Conservation (phyloP, 1,140 invertebrate species). For the Ptiloglossa arizonensis region DNA sequence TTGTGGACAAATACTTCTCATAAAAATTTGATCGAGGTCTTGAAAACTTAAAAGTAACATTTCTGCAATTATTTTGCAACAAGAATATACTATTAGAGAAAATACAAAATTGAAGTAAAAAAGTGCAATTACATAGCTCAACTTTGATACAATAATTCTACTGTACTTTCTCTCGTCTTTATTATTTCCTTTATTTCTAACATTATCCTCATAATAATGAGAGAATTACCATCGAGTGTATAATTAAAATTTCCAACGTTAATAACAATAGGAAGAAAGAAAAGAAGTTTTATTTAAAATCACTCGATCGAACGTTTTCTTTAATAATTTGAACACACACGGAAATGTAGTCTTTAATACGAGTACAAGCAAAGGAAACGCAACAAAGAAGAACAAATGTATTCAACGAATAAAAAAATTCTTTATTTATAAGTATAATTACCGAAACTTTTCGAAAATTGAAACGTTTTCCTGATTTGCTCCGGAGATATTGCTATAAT, state of each 20-base stretch:
- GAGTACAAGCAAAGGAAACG: neutral
- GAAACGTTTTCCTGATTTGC: neutral
- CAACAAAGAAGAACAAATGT: too few relatives aligned
- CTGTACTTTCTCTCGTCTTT: conserved; percentile 29
- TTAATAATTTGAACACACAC: neutral
- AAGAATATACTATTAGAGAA: too few relatives aligned
- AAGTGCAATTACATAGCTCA: neutral
- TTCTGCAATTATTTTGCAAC: neutral
- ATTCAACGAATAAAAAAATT: neutral
- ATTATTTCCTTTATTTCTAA: conserved; percentile 4
- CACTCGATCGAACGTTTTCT: neutral
- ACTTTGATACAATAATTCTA: neutral
- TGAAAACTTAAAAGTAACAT: too few relatives aligned
- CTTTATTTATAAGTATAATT: neutral
- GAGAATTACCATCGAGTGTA: conserved; percentile 11
- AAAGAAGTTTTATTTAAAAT: neutral
- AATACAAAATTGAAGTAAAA: too few relatives aligned
- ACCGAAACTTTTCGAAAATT: neutral
- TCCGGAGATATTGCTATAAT: too few relatives aligned
- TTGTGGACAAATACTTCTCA: neutral
- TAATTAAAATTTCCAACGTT: conserved; percentile 32
- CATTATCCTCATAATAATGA: neutral
- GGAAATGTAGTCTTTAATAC: neutral
- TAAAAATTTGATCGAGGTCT: too few relatives aligned
- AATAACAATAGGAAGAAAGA: neutral